A percentile compares a stretch with the other conserved stretches of the same genome.
These are phyloP conservation scores for Chloroceryle amazona DNA, from an alignment of 2,797 vertebrate species.

Conservation along the genomic window DNA sequence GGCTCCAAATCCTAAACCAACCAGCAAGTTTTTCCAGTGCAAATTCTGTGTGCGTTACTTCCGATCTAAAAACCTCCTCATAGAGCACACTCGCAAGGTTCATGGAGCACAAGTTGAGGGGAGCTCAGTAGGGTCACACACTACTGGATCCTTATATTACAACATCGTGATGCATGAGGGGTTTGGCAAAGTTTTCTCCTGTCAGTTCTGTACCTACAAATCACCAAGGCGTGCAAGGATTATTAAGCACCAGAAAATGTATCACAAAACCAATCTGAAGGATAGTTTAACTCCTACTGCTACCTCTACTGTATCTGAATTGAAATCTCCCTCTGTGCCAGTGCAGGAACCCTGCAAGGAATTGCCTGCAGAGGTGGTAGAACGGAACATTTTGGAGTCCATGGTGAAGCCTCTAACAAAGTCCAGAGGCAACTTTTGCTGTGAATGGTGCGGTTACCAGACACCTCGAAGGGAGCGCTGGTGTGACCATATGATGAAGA, in stretches of 20 bases:
- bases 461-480: conserved; percentile 90
- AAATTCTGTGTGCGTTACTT: conserved; percentile 97
- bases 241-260: conserved; percentile 93
- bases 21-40: conserved; percentile 94
- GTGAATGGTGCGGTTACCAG: conserved; percentile 95
- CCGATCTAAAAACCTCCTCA: conserved; percentile 92
- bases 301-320: too few relatives aligned
- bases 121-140: background rate
- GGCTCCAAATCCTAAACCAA: conserved; percentile 7
- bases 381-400: conserved; percentile 70
- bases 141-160: background rate
- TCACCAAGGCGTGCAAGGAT: conserved; percentile 91
- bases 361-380: conserved; percentile 80
- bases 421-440: conserved; percentile 89
- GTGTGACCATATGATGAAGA: conserved; percentile 94
- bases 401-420: conserved; percentile 82
- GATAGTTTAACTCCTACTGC: conserved; percentile 72
- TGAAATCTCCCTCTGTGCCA: too few relatives aligned
- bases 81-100: conserved; percentile 76
- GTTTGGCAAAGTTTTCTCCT: conserved; percentile 92
- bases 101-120: background rate
- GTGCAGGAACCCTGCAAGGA: conserved; percentile 66
- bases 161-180: conserved; percentile 86
- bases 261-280: conserved; percentile 85
- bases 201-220: conserved; percentile 95